These are phyloP conservation scores for Heliocidaris tuberculata DNA, from an alignment of 35 echinoderm and acorn worm species.

Conservation along the genomic window DNA sequence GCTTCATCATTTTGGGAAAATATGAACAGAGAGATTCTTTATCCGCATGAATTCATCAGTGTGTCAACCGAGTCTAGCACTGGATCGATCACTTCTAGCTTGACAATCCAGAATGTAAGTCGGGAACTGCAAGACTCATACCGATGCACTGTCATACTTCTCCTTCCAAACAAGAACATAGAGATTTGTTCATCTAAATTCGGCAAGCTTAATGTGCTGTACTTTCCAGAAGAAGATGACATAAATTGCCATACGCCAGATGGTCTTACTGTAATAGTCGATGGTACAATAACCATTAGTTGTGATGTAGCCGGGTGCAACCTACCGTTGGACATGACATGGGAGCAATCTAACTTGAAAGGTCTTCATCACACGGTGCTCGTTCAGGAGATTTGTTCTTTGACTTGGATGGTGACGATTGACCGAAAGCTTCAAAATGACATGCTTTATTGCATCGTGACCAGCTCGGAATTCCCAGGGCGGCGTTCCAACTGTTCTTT, in stretches of 20 bases:
- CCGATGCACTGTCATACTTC: background rate
- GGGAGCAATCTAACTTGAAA: background rate
- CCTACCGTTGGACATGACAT: background rate
- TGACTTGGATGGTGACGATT: background rate
- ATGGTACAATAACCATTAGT: background rate
- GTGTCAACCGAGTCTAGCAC: background rate
- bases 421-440: background rate
- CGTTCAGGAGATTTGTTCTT: background rate
- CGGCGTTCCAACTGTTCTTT: background rate
- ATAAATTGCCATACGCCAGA: background rate
- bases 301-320: background rate
- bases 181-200: background rate
- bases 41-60: background rate
- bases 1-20: background rate
- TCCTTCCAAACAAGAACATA: background rate
- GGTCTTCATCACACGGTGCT: background rate
- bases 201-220: background rate
- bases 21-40: background rate
- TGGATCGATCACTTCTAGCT: background rate
- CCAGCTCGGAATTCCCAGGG: background rate
- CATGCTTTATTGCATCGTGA: background rate
- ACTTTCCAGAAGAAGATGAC: background rate
- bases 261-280: background rate
- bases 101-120: background rate
- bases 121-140: background rate